Conservation (phyloP, 2,797 vertebrate species). For the Adelosebastes latens region DNA sequence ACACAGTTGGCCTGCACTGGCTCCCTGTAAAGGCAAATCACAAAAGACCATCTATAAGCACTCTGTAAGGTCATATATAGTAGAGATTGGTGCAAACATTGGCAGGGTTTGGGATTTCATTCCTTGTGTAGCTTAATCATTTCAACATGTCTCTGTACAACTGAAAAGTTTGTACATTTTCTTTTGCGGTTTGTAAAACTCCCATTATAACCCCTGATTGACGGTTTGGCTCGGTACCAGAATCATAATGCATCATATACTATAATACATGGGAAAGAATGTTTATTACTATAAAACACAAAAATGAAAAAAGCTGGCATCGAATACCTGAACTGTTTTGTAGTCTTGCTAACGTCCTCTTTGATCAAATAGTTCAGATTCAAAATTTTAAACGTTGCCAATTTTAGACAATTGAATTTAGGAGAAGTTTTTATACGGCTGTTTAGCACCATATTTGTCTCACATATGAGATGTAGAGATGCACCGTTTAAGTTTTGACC, state of each 20-base stretch:
- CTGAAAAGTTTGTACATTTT: not conserved
- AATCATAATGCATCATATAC: not conserved
- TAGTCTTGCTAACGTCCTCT: not conserved
- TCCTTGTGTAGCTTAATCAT: not conserved
- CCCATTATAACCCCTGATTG: not conserved
- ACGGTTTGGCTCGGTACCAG: not conserved
- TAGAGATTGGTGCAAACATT: not conserved
- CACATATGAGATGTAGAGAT: not conserved
- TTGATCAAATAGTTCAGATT: not conserved
- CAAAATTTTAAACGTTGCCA: not conserved
- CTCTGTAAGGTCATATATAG: slow-evolving; percentile 1
- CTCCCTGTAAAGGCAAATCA: slow-evolving; percentile 82
- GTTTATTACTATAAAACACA: not conserved
- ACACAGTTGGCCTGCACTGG: slow-evolving; percentile 96
- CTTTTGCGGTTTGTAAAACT: not conserved
- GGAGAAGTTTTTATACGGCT: not conserved
- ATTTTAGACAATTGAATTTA: not conserved
- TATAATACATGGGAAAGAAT: not conserved
- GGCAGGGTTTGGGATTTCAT: not conserved
- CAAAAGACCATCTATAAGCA: not conserved
- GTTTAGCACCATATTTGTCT: not conserved
- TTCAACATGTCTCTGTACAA: not conserved
- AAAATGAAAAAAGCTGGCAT: not conserved
- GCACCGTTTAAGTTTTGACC: too few species aligned
- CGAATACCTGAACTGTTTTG: not conserved